These are phyloP conservation scores for Prolemur simus DNA, from an alignment of 2,113 vertebrate species.

Conservation along the genomic window DNA sequence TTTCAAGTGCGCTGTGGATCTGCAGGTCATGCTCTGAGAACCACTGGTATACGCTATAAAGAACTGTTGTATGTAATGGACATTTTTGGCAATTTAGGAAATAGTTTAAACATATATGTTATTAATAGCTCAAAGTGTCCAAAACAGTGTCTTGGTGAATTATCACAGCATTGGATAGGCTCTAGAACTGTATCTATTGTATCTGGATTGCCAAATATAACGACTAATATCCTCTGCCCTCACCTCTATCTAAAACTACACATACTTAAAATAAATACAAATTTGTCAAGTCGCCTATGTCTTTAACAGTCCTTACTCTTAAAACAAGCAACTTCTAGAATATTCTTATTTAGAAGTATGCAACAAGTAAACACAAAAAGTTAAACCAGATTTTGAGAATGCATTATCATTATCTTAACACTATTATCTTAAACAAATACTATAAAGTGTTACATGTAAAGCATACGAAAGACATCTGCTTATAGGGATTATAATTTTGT, in stretches of 20 bases:
- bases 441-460: neutral
- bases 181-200: neutral
- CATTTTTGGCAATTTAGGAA: neutral
- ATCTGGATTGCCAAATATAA: neutral
- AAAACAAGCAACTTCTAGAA: neutral
- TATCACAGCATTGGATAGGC: accelerated
- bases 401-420: neutral
- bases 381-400: neutral
- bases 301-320: neutral
- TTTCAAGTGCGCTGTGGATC: neutral
- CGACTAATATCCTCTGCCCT: neutral
- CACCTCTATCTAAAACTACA: neutral
- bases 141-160: neutral
- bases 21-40: neutral
- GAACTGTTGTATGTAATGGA: neutral
- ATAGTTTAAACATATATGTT: neutral
- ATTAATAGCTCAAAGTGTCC: neutral
- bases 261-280: neutral
- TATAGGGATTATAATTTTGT: neutral
- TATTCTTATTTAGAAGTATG: neutral
- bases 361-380: neutral
- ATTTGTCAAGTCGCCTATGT: neutral
- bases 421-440: neutral
- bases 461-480: neutral
- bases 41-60: neutral